Evolutionary conservation across 1,140 invertebrate genomes (phyloP).

Genomic region (Epicauta chinensis): DNA sequence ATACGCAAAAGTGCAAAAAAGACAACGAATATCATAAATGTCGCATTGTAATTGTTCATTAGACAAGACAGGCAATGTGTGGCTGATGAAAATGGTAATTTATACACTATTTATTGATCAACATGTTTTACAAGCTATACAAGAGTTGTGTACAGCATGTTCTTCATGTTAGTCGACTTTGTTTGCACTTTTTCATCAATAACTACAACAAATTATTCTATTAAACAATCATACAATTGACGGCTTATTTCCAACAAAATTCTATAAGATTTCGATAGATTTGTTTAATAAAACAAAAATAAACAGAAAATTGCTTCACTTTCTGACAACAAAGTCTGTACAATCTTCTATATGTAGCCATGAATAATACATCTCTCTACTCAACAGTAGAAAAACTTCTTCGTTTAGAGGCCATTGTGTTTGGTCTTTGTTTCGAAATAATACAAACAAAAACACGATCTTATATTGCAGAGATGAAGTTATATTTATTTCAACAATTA

Average conservation of each 20-base stretch:
- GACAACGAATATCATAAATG: constrained; percentile 20
- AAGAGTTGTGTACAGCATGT: neutral
- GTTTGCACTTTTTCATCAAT: no score
- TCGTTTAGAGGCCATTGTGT: constrained; percentile 26
- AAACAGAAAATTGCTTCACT: no score
- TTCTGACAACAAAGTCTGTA: neutral
- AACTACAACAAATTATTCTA: no score
- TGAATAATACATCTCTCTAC: constrained; percentile 24
- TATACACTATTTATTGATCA: constrained; percentile 19
- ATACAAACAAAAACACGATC: constrained; percentile 22
- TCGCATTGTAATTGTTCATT: constrained; percentile 21
- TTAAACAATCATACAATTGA: no score
- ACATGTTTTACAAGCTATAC: constrained; percentile 18
- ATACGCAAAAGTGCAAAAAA: neutral
- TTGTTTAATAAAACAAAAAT: no score
- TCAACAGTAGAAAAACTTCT: constrained; percentile 18
- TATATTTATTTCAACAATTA: constrained; percentile 33
- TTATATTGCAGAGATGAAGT: constrained; percentile 20
- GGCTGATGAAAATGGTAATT: constrained; percentile 22
- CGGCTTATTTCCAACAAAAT: no score
- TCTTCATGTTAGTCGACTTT: no score
- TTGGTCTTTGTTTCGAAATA: constrained; percentile 18
- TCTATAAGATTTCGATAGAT: no score
- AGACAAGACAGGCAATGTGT: constrained; percentile 11
- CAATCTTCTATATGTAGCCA: constrained; percentile 11